These are phyloP conservation scores for Physocephala rufipes DNA, from an alignment of 2,888 invertebrate species.

Conservation along the genomic window DNA sequence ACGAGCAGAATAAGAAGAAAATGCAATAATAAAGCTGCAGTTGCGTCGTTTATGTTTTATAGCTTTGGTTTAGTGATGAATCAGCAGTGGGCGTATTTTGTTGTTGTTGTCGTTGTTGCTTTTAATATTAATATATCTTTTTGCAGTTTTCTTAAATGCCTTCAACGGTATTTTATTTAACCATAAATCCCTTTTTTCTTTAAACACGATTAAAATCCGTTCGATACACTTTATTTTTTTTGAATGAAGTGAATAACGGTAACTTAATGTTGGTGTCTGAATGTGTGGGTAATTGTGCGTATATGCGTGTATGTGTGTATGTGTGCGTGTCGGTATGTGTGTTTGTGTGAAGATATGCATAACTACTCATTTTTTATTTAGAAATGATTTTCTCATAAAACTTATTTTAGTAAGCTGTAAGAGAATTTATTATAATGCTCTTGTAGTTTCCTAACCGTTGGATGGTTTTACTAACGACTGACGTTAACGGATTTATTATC, in stretches of 20 bases:
- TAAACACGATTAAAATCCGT: slow-evolving; percentile 11
- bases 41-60: slow-evolving; percentile 13
- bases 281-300: not conserved
- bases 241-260: no score
- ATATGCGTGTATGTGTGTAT: no score
- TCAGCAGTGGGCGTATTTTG: slow-evolving; percentile 37
- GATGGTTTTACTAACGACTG: not conserved
- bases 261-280: not conserved
- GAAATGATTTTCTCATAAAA: not conserved
- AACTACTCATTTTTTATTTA: not conserved
- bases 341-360: not conserved
- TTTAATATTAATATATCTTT: slow-evolving; percentile 11
- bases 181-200: slow-evolving; percentile 10
- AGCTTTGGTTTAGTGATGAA: slow-evolving; percentile 28
- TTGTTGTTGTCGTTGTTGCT: slow-evolving; percentile 27
- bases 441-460: slow-evolving; percentile 9
- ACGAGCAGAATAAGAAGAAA: slow-evolving; percentile 21
- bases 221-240: not conserved
- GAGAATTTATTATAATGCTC: not conserved
- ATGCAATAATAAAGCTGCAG: slow-evolving; percentile 11
- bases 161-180: slow-evolving; percentile 1
- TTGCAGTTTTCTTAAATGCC: not conserved
- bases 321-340: not conserved
- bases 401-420: not conserved
- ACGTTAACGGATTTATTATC: not conserved